A percentile compares a stretch with the other conserved stretches of the same genome.
Conservation (phyloP, 1,140 invertebrate species). For the Adoxophyes honmai region DNA sequence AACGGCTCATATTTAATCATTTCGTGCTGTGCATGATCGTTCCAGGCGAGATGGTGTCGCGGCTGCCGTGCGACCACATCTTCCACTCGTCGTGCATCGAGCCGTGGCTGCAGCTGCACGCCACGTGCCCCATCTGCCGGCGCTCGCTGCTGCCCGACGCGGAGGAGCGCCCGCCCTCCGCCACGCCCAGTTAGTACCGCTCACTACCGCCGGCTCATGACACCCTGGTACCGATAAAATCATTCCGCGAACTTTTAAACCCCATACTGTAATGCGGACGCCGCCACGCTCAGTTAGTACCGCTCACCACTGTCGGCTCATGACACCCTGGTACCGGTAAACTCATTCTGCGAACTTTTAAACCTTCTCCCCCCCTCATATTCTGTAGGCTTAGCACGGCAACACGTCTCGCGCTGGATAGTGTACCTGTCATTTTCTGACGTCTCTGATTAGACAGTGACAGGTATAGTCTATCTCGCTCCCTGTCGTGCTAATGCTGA, state of each 20-base stretch:
- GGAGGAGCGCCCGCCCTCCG: conserved; percentile 1
- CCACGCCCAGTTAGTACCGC: conserved; percentile 1
- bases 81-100: conserved; percentile 96
- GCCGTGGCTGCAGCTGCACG: conserved; percentile 97
- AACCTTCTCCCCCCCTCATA: too few species aligned
- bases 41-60: conserved; percentile 87
- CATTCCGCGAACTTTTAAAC: not conserved
- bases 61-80: conserved; percentile 93
- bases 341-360: not conserved
- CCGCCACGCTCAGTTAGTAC: conserved; percentile 2
- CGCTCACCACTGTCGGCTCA: not conserved
- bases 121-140: conserved; percentile 96
- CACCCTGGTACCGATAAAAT: not conserved
- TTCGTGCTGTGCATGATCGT: conserved; percentile 10
- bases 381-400: too few species aligned
- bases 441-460: too few species aligned
- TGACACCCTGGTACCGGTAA: not conserved
- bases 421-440: too few species aligned
- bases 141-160: conserved; percentile 82
- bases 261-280: too few species aligned
- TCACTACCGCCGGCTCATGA: conserved; percentile 4
- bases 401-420: too few species aligned
- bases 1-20: too few species aligned
- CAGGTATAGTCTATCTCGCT: too few species aligned
- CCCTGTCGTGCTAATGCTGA: too few species aligned